Conservation (phyloP, 2,888 invertebrate species). For the Acanthosoma haemorrhoidale region DNA sequence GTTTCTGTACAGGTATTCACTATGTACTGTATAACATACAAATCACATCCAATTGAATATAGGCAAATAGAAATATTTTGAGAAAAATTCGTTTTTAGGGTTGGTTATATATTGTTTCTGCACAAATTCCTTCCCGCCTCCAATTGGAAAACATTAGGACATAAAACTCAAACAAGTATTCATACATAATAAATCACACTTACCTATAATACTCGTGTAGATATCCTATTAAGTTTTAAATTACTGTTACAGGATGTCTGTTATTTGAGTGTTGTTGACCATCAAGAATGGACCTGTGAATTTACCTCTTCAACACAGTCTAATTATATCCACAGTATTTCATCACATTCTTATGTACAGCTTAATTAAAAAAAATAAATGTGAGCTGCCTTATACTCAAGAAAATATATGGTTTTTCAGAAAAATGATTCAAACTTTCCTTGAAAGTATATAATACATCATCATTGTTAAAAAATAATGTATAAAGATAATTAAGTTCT, state of each 20-base stretch:
- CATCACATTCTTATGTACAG: constrained; percentile 21
- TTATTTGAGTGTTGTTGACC: constrained; percentile 13
- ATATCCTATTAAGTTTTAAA: not conserved
- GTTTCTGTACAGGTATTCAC: no score
- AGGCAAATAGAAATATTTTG: no score
- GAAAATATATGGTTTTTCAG: not conserved
- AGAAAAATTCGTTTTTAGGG: no score
- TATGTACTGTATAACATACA: no score
- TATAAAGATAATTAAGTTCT: not conserved
- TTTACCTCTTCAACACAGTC: not conserved
- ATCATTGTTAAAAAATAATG: not conserved
- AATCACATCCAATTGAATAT: no score
- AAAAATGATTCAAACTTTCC: no score
- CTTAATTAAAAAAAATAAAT: not conserved
- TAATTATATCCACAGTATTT: constrained; percentile 17
- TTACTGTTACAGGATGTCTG: constrained; percentile 14
- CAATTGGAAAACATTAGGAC: no score
- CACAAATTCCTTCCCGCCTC: no score
- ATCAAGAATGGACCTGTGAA: constrained; percentile 27
- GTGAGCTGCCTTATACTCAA: not conserved
- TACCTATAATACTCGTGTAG: no score
- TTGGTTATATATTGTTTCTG: no score
- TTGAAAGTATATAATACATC: not conserved
- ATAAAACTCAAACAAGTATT: no score
- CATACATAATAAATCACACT: no score